Evolutionary conservation across 2,888 invertebrate genomes (phyloP).

Genomic region (Aricia artaxerxes): DNA sequence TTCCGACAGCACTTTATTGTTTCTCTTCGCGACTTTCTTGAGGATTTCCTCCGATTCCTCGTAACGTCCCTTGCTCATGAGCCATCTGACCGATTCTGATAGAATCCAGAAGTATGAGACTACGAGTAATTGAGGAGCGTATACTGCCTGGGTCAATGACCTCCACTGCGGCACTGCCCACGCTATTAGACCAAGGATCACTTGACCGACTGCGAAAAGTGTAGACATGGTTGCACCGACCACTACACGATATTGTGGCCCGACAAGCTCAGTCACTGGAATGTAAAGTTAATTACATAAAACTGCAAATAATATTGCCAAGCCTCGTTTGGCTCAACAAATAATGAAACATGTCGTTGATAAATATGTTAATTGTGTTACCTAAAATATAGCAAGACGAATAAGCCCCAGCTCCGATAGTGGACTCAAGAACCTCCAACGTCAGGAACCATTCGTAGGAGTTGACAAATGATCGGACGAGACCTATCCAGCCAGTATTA

Average conservation of each 20-base stretch:
- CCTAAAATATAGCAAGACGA: slow-evolving; percentile 87
- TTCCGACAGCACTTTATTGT: slow-evolving; percentile 79
- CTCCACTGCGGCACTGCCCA: slow-evolving; percentile 87
- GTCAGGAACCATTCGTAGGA: slow-evolving; percentile 85
- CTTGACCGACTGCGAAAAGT: slow-evolving; percentile 87
- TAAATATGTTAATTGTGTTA: slow-evolving; percentile 45
- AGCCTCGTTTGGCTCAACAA: no score
- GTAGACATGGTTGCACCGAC: slow-evolving; percentile 87
- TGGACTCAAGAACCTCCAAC: slow-evolving; percentile 86
- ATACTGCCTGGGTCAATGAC: slow-evolving; percentile 83
- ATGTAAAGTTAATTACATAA: neutral
- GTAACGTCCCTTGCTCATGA: slow-evolving; percentile 84
- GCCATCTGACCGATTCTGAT: slow-evolving; percentile 89
- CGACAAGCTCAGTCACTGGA: slow-evolving; percentile 88
- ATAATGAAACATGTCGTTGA: neutral
- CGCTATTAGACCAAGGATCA: slow-evolving; percentile 85
- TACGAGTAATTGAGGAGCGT: slow-evolving; percentile 85
- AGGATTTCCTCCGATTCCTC: slow-evolving; percentile 83
- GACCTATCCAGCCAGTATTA: slow-evolving; percentile 83
- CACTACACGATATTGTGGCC: slow-evolving; percentile 86
- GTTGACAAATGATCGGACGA: slow-evolving; percentile 84
- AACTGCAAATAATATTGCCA: neutral
- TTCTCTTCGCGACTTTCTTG: slow-evolving; percentile 82
- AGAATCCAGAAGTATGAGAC: slow-evolving; percentile 85
- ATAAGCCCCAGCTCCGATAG: slow-evolving; percentile 85